These are phyloP conservation scores for Heliconius sara DNA, from an alignment of 2,888 invertebrate species.

Conservation along the genomic window DNA sequence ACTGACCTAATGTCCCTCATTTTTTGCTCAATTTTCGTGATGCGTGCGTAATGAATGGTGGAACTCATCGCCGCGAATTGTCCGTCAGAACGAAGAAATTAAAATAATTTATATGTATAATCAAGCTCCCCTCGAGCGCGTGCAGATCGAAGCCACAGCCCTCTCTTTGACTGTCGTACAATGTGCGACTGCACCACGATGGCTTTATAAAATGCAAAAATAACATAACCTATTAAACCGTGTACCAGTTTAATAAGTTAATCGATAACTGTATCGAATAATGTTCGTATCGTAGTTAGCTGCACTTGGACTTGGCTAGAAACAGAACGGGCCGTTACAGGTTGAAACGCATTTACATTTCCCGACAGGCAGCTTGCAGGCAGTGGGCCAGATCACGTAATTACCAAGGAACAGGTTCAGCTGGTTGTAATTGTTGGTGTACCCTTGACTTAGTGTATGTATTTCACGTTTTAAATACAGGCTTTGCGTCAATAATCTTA, in stretches of 20 bases:
- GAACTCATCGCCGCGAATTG: too few species aligned
- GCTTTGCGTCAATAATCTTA: background rate
- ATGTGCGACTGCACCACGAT: too few species aligned
- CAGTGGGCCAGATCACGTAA: constrained; percentile 56
- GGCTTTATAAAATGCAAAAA: background rate
- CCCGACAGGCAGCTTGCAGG: constrained; percentile 44
- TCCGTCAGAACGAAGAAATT: too few species aligned
- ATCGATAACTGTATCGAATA: constrained; percentile 19
- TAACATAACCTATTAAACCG: background rate
- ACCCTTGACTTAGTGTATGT: constrained; percentile 21
- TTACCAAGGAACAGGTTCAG: constrained; percentile 45
- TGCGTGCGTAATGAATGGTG: too few species aligned
- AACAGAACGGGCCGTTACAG: constrained; percentile 42
- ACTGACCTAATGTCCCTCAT: too few species aligned
- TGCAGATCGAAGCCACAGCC: too few species aligned
- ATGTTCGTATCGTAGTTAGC: background rate
- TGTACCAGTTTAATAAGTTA: constrained; percentile 8
- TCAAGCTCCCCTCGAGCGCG: too few species aligned
- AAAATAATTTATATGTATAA: too few species aligned
- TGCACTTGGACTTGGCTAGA: constrained; percentile 25
- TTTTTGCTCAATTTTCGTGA: too few species aligned
- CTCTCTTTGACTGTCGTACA: too few species aligned
- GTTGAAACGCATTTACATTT: constrained; percentile 62
- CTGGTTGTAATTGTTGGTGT: constrained; percentile 14
- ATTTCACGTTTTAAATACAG: constrained; percentile 9